A percentile compares a stretch with the other conserved stretches of the same genome.
phyloP scores from a whole-genome alignment of 2,888 invertebrate genomes.

The Drosophila melanocephala region DNA sequence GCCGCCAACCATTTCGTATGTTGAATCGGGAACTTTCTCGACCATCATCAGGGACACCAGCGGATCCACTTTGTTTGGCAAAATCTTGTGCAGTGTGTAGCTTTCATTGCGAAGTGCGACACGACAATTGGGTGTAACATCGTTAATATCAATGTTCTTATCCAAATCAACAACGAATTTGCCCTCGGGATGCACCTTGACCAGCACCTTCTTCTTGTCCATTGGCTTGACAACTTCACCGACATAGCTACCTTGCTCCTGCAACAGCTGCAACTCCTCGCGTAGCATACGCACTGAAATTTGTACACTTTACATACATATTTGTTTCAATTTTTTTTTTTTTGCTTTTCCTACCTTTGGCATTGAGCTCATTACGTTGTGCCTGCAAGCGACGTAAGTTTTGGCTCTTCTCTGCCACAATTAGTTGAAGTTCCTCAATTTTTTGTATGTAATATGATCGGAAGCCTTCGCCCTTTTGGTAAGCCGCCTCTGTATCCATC shows the following conservation, averaged over 20 bases:
- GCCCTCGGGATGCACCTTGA: slow-evolving; percentile 99
- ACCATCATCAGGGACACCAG: slow-evolving; percentile 99
- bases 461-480: slow-evolving; percentile 91
- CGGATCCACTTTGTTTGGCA: slow-evolving; percentile 99
- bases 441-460: slow-evolving; percentile 98
- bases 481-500: slow-evolving; percentile 83
- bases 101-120: slow-evolving; percentile 99
- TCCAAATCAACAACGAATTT: slow-evolving; percentile 99
- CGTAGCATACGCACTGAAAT: slow-evolving; percentile 96
- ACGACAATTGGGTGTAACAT: slow-evolving; percentile 98
- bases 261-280: slow-evolving; percentile 97
- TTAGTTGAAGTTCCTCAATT: slow-evolving; percentile 97
- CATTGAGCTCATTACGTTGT: slow-evolving; percentile 99
- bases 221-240: slow-evolving; percentile 99
- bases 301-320: neutral
- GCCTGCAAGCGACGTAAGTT: slow-evolving; percentile 98
- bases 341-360: slow-evolving; percentile 90
- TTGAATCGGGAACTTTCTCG: slow-evolving; percentile 99
- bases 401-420: slow-evolving; percentile 99
- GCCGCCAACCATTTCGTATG: slow-evolving; percentile 99
- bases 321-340: neutral
- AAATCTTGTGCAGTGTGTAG: slow-evolving; percentile 98
- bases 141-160: slow-evolving; percentile 99
- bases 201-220: slow-evolving; percentile 99
- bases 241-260: slow-evolving; percentile 99